Base-by-base conservation (phyloP, 1,140 invertebrate species). In the Leguminivora glycinivorella region DNA sequence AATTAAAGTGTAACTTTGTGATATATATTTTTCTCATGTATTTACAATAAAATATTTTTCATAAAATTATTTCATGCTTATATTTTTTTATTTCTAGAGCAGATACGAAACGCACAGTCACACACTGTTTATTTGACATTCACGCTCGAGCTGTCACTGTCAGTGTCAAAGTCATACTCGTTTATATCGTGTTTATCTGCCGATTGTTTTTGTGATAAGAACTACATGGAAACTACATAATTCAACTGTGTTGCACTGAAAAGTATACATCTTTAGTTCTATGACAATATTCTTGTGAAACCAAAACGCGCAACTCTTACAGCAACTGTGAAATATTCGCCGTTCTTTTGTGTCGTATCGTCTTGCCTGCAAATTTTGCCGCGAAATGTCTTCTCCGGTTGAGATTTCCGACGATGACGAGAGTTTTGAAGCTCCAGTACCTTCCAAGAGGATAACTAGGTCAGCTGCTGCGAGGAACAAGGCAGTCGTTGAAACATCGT, bases 391-490 rank as follows among this genome's bases (percentile, higher is more conserved):
- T 19, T 52, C 73, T 17, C 24, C 69, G 4, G 56, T 76, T 47
- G 76, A 77, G 31, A 79, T 88, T 75, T 83, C 83, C 31, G 85
- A 88, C 67, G 86, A 88, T 72, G 83, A 86, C 14, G 81, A 84
- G 31, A 82, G 81, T 80, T 83, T 82, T 40, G 72, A 73, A 38
- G 14, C 4, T 6, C 56, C 68, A 6, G 29, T 26, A 34, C 26
- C 25, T 9, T 68, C 67, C 3, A 68, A 17, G 22, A 14, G 25
- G 19, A 22, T 56, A 26, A 47, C 25, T 19, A 31, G 67, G 17
- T 31, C 29, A 19, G 17, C 47, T 22, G 19, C 47, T 22, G 19
- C n/a, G n/a, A 4, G 10, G 63, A 75, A 58, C 68, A 56, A 4
- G 40, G 29, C 31, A 72, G 72, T 0, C n/a, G 40, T 52, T 24